Evolutionary conservation across 2,113 vertebrate genomes (phyloP).

Genomic region (Ciconia stormi): DNA sequence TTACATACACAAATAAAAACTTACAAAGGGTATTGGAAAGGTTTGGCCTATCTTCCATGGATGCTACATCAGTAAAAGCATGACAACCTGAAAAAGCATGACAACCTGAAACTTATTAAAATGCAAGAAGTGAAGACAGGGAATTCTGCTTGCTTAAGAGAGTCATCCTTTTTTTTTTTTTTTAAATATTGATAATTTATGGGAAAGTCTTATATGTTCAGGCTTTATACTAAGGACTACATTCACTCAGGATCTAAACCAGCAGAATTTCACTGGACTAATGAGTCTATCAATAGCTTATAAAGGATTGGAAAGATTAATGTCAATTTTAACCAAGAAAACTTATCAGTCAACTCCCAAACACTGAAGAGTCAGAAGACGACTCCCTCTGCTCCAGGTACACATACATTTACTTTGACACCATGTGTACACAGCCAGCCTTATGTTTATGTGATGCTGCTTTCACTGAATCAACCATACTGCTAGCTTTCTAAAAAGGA

Average conservation of each 20-base stretch:
- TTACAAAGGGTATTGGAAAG: background rate
- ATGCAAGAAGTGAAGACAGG: background rate
- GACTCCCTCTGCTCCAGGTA: background rate
- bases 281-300: background rate
- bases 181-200: background rate
- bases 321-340: background rate
- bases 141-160: background rate
- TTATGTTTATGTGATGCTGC: background rate
- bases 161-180: too few species aligned
- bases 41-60: background rate
- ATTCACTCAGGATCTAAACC: background rate
- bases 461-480: background rate
- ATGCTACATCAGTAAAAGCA: background rate
- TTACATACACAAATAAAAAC: background rate
- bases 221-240: background rate
- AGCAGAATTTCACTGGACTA: background rate
- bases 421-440: accelerated
- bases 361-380: background rate
- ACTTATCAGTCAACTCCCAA: background rate
- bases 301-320: background rate
- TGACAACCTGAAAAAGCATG: background rate
- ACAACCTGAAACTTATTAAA: background rate
- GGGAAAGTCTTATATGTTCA: background rate
- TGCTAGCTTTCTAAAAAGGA: background rate
- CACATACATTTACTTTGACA: background rate